Evolutionary conservation across 1,140 invertebrate genomes (phyloP).

Genomic region (Solenopsis invicta): DNA sequence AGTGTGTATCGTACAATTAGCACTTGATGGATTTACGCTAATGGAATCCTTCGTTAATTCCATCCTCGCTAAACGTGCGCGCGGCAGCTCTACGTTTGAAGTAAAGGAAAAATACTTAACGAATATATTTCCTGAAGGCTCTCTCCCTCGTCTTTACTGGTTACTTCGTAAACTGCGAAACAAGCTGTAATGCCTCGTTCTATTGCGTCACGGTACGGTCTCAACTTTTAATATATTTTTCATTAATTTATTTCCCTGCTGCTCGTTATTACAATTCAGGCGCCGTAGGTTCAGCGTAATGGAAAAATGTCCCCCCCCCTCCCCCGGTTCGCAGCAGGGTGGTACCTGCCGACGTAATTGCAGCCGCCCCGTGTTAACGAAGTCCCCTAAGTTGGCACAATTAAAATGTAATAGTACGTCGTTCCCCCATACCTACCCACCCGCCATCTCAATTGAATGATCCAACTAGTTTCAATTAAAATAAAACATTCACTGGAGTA

Average conservation of each 20-base stretch:
- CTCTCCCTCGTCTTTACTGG: constrained; percentile 42
- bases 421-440: constrained; percentile 9
- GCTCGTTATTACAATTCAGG: constrained; percentile 66
- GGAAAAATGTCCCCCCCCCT: constrained; percentile 55
- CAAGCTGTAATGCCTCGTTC: constrained; percentile 57
- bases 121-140: constrained; percentile 53
- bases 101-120: constrained; percentile 57
- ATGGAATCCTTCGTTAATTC: constrained; percentile 43
- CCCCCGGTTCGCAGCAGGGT: constrained; percentile 54
- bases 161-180: constrained; percentile 64
- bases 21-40: constrained; percentile 46
- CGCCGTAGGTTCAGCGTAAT: constrained; percentile 55
- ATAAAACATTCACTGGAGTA: constrained; percentile 14
- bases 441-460: constrained; percentile 24
- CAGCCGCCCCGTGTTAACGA: constrained; percentile 63
- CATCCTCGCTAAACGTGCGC: constrained; percentile 24
- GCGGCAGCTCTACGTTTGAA: constrained; percentile 40
- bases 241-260: constrained; percentile 61
- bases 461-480: constrained; percentile 42
- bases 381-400: constrained; percentile 63
- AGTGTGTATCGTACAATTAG: constrained; percentile 33
- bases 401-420: constrained; percentile 65
- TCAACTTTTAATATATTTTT: constrained; percentile 66
- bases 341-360: constrained; percentile 61
- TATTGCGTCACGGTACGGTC: constrained; percentile 48